Evolutionary conservation across 1,140 invertebrate species (phyloP), one percentile per base, ranked within the genome.

Genomic region (Parapsyche elsis): DNA sequence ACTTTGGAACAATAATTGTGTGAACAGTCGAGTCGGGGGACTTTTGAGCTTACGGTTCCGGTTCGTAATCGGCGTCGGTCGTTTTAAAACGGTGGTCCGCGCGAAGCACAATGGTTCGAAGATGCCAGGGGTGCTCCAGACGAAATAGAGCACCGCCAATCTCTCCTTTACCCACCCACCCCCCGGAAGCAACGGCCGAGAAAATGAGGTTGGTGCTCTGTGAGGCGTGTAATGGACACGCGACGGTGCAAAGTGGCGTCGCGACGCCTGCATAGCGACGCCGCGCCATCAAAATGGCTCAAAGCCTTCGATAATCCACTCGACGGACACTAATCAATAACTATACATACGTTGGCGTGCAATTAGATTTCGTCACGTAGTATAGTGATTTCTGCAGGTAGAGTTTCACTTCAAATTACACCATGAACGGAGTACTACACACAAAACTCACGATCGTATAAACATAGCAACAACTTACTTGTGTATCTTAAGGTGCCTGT

Each of bases 191-290:
- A 87, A 86, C 87, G 87, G 86, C 85, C 86, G 87, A 87, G 87
- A 88, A 87, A 88, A 88, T 88, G 87, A 87, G 86, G 87, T 87
- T 88, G 86, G 83, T 81, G 86, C 86, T 81, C 87, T 85, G 81
- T 87, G 87, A 85, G 87, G 84, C 87, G 87, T 83, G 85, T 87
- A 87, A 88, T 88, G 86, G 87, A 86, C 85, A 86, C 84, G 84
- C 84, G 53, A 61, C 78, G 81, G 81, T 73, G 81, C 67, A 76
- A 82, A 80, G 78, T 82, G 75, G 45, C 81, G 83, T 83, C 85
- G 83, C 83, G 78, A 75, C 70, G 74, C 81, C 84, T 84, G 78
- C 83, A 21, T 46, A 23, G 5, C 30, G 14, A 21, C 5, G 14
- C 5, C 19, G 9, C 71, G 9, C 71, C 9, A 73, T 73, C 71